These are phyloP conservation scores for Murina feae DNA, from an alignment of 2,113 vertebrate genomes.

Conservation along the genomic window DNA sequence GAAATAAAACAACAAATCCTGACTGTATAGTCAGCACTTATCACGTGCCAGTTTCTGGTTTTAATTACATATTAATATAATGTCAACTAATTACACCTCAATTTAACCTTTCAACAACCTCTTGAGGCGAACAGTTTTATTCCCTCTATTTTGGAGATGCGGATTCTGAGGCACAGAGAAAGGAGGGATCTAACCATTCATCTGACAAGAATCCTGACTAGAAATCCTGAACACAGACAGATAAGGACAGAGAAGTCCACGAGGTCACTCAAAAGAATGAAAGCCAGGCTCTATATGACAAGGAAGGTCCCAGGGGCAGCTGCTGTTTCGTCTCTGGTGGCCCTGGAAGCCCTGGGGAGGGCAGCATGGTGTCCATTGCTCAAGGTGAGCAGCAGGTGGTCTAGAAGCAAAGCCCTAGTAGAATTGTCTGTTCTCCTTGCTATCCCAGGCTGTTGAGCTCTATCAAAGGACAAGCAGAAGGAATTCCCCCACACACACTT, in stretches of 20 bases:
- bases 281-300: not conserved
- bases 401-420: not conserved
- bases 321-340: not conserved
- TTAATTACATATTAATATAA: not conserved
- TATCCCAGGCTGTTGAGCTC: not conserved
- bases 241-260: not conserved
- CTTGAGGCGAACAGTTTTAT: not conserved
- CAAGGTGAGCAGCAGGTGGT: rapidly evolving
- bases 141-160: not conserved
- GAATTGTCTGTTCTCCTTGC: not conserved
- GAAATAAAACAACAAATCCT: not conserved
- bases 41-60: not conserved
- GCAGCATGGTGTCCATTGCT: not conserved
- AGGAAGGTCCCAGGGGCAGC: not conserved
- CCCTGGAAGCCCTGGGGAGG: not conserved
- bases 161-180: not conserved
- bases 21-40: not conserved
- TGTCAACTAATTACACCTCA: constrained; percentile 2
- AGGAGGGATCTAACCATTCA: not conserved
- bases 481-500: not conserved
- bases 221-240: not conserved
- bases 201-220: not conserved
- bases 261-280: not conserved
- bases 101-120: not conserved
- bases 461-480: not conserved